A percentile compares a stretch with the other conserved stretches of the same genome.
These are phyloP conservation scores for Synanthedon myopaeformis DNA, from an alignment of 2,888 invertebrate species.

Conservation along the genomic window DNA sequence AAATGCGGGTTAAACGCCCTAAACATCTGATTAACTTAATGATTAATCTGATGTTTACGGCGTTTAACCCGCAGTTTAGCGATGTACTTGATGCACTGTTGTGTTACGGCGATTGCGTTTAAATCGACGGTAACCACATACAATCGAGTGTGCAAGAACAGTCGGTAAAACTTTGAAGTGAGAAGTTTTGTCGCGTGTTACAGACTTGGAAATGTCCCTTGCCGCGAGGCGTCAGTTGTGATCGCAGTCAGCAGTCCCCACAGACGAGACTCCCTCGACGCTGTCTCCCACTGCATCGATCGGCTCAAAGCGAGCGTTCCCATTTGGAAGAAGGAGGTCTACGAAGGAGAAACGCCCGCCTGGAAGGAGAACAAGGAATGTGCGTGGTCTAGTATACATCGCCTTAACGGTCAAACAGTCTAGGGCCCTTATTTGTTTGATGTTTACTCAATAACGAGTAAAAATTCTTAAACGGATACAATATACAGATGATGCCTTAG, in stretches of 20 bases:
- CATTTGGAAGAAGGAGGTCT: slow-evolving; percentile 97
- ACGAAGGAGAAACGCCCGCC: slow-evolving; percentile 68
- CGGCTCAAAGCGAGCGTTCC: slow-evolving; percentile 88
- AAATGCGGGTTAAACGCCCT: too few relatives aligned
- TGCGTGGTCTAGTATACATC: slow-evolving; percentile 74
- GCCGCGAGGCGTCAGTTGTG: slow-evolving; percentile 88
- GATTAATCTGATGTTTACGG: too few relatives aligned
- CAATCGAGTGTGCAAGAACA: too few relatives aligned
- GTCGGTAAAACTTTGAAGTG: too few relatives aligned
- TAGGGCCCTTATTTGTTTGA: not conserved
- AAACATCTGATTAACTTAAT: too few relatives aligned
- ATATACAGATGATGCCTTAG: too few relatives aligned
- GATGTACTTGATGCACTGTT: too few relatives aligned
- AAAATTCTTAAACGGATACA: not conserved
- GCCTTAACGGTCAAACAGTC: slow-evolving; percentile 15
- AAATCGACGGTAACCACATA: too few relatives aligned
- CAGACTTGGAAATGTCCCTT: slow-evolving; percentile 85
- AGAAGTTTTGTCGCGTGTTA: not conserved
- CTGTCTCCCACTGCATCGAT: slow-evolving; percentile 87
- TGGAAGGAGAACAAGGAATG: slow-evolving; percentile 91
- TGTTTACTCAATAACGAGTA: not conserved
- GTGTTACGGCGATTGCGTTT: too few relatives aligned
- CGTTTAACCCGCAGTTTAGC: too few relatives aligned
- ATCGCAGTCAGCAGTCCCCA: slow-evolving; percentile 93
- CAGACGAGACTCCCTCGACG: slow-evolving; percentile 82